phyloP scores from a whole-genome alignment of 2,888 invertebrate species.

The Netelia fuscicornis region DNA sequence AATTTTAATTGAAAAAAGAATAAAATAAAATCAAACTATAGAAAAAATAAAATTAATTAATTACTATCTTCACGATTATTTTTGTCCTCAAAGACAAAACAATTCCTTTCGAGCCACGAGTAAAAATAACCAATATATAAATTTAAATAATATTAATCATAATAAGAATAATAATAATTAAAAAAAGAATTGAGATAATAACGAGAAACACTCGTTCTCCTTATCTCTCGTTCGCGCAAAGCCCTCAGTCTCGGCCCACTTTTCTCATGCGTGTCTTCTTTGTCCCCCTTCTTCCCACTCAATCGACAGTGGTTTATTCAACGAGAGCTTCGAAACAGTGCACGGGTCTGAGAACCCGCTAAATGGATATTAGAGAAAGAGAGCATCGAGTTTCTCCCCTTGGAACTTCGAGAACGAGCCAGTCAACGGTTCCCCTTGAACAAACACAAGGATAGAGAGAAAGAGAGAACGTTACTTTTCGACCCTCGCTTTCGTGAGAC shows the following conservation, averaged over 20 bases:
- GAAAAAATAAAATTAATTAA: too few species aligned
- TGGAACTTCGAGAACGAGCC: background rate
- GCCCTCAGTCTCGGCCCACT: background rate
- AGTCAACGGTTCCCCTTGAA: slow-evolving; percentile 26
- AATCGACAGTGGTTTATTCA: background rate
- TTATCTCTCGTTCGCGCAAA: slow-evolving; percentile 31
- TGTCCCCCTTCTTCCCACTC: background rate
- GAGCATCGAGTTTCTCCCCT: slow-evolving; percentile 17
- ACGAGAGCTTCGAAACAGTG: slow-evolving; percentile 2
- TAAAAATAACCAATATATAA: too few species aligned
- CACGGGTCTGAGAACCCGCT: background rate
- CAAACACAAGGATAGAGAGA: slow-evolving; percentile 28
- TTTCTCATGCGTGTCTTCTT: slow-evolving; percentile 1
- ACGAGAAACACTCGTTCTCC: background rate
- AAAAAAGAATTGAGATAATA: background rate
- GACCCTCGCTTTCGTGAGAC: background rate
- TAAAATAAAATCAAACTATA: too few species aligned
- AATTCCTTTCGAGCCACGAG: too few species aligned
- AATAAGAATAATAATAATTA: background rate
- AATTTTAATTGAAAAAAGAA: too few species aligned
- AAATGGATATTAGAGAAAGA: slow-evolving; percentile 25
- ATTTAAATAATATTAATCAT: too few species aligned
- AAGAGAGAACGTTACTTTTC: background rate
- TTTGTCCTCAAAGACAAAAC: too few species aligned
- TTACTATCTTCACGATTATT: too few species aligned